Percentiles rank a stretch among this genome's conserved stretches.
Evolutionary conservation across 2,113 vertebrate species (phyloP).

Genomic region (Tachysurus fulvidraco): DNA sequence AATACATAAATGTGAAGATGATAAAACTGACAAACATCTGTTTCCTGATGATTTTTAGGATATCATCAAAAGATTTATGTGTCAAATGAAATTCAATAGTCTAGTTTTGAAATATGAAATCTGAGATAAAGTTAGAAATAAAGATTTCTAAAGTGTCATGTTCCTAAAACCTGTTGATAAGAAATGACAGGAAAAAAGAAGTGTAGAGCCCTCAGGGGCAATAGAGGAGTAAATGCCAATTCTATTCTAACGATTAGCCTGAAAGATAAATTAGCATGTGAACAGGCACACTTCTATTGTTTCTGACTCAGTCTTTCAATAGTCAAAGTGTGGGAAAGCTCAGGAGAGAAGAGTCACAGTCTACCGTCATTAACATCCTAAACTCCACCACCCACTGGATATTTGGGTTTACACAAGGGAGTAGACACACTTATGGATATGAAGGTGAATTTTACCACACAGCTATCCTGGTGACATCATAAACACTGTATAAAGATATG

Average conservation of each 20-base stretch:
- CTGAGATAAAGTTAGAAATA: not conserved
- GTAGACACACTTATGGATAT: not conserved
- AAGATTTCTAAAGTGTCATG: not conserved
- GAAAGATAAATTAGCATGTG: not conserved
- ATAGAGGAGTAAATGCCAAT: not conserved
- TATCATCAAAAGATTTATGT: not conserved
- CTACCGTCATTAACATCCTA: not conserved
- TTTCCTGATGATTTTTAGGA: not conserved
- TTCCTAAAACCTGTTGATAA: not conserved
- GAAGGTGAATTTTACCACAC: not conserved
- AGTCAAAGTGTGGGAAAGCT: conserved; percentile 2
- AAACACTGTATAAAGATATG: not conserved
- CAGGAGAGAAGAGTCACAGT: conserved; percentile 15
- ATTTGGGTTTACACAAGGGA: not conserved
- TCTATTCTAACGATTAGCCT: not conserved
- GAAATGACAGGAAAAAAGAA: not conserved
- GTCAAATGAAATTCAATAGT: not conserved
- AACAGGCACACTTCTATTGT: conserved; percentile 9
- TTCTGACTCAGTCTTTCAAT: not conserved
- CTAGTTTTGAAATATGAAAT: not conserved
- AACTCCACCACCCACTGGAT: not conserved
- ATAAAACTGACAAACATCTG: not conserved
- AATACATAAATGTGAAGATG: not conserved
- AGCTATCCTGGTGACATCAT: not conserved
- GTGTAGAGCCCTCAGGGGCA: not conserved